These are phyloP conservation scores for Tautogolabrus adspersus DNA, from an alignment of 2,113 vertebrate genomes.

Conservation along the genomic window DNA sequence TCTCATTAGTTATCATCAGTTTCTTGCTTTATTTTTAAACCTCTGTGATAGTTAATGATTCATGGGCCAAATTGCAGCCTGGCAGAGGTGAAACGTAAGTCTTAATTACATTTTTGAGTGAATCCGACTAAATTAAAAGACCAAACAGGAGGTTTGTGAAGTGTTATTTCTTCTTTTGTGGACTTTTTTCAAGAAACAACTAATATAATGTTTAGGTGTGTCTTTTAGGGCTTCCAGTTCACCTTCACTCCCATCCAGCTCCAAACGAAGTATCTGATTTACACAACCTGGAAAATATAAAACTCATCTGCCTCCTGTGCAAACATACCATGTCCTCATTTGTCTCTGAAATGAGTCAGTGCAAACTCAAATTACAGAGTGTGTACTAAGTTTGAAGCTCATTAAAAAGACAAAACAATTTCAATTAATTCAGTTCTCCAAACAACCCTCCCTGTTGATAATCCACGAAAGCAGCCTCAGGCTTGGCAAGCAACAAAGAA, in stretches of 20 bases:
- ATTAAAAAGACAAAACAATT: not conserved
- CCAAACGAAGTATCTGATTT: not conserved
- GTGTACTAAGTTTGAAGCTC: not conserved
- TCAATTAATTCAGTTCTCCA: slow-evolving; percentile 8
- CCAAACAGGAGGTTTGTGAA: not conserved
- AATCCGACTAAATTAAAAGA: not conserved
- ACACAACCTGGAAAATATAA: not conserved
- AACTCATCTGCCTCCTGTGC: too few species aligned
- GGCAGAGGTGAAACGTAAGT: too few species aligned
- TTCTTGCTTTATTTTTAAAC: too few species aligned
- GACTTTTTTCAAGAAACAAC: too few species aligned
- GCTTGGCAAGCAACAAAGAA: slow-evolving; percentile 12
- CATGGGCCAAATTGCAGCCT: too few species aligned
- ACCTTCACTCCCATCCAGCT: too few species aligned
- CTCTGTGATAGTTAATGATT: too few species aligned
- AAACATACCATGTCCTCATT: not conserved
- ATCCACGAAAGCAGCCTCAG: slow-evolving; percentile 20
- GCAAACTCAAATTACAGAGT: not conserved
- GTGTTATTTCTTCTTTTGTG: not conserved
- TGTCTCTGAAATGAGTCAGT: not conserved
- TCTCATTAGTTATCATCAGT: too few species aligned
- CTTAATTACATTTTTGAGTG: too few species aligned
- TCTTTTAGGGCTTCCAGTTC: too few species aligned
- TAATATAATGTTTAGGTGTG: too few species aligned
- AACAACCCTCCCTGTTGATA: slow-evolving; percentile 9